These are phyloP conservation scores for Hoplostethus atlanticus DNA, from an alignment of 2,797 vertebrate genomes.

Conservation along the genomic window DNA sequence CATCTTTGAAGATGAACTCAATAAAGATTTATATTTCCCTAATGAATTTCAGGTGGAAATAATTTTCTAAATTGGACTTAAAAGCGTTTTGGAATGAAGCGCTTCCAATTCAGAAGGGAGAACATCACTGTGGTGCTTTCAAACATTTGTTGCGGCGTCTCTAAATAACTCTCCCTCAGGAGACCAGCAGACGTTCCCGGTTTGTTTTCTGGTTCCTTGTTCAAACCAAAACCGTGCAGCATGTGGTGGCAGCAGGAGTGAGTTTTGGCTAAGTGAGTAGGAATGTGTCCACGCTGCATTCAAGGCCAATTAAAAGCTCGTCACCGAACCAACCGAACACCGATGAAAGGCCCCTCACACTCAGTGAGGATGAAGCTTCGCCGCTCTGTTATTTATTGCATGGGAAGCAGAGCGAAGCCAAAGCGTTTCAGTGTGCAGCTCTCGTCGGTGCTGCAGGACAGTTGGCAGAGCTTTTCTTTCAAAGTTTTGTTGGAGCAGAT, in stretches of 20 bases:
- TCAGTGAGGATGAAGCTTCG: not conserved
- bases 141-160: slow-evolving; percentile 33
- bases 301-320: slow-evolving; percentile 61
- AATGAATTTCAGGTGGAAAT: not conserved
- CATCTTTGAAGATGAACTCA: too few species aligned
- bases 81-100: not conserved
- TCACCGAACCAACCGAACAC: slow-evolving; percentile 47
- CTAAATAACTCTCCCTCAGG: slow-evolving; percentile 45
- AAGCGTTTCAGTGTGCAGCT: not conserved
- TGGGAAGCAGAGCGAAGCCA: slow-evolving; percentile 42
- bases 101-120: not conserved
- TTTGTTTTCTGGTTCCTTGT: slow-evolving; percentile 30
- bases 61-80: slow-evolving; percentile 1
- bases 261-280: slow-evolving; percentile 42
- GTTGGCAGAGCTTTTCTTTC: slow-evolving; percentile 52
- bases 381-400: slow-evolving; percentile 41
- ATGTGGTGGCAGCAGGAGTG: slow-evolving; percentile 11
- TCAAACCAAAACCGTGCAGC: slow-evolving; percentile 25
- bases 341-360: slow-evolving; percentile 18
- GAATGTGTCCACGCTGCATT: slow-evolving; percentile 39
- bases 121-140: not conserved
- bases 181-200: slow-evolving; percentile 31
- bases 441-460: not conserved
- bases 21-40: too few species aligned
- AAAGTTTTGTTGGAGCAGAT: slow-evolving; percentile 70